Evolutionary conservation across 2,888 invertebrate species (phyloP), one percentile per base, ranked within the genome.

Genomic region (Neuroscelio doddi): DNA sequence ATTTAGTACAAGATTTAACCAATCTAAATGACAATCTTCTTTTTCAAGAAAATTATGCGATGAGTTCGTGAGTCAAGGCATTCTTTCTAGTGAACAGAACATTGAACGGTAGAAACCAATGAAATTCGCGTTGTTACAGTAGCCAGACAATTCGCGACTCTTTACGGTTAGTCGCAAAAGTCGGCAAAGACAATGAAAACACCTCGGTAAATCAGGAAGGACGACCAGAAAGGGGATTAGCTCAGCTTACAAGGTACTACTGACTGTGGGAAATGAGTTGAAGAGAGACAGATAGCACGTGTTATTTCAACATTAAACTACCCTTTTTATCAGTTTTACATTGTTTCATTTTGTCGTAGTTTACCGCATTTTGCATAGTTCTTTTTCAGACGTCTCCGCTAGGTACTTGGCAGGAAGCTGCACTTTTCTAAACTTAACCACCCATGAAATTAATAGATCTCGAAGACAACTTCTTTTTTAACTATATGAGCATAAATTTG

Each of bases 161-260:
- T 51, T 51, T 51, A 15, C 30, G 29, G 51, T 27, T 26, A 12
- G 36, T 30, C 24, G 21, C 42, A 32, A 36, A 24, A 45, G 72
- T 71, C 74, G 49, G 71, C 70, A 64, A 69, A 76, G 77, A 78
- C 78, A 79, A 76, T 79, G 80, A 82, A 82, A 82, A 82, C 81
- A 82, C 75, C 78, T 75, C 81, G 76, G 78, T 82, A 82, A 81
- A 82, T 82, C 82, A 81, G 74, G 64, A 68, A 73, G 67, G 66
- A 55, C 38, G 72, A 72, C 68, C 67, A 64, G 76, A 76, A 80
- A 78, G 76, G 72, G 77, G 79, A 80, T 81, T 81, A 81, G 80
- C 73, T 70, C 71, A 75, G 76, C 79, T 80, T 80, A 78, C 78
- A 70, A 73, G 76, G 76, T 74, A 79, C 79, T 79, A 77, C 74